Conservation (phyloP, 2,113 vertebrate genomes). For the Proterorhinus semilunaris region DNA sequence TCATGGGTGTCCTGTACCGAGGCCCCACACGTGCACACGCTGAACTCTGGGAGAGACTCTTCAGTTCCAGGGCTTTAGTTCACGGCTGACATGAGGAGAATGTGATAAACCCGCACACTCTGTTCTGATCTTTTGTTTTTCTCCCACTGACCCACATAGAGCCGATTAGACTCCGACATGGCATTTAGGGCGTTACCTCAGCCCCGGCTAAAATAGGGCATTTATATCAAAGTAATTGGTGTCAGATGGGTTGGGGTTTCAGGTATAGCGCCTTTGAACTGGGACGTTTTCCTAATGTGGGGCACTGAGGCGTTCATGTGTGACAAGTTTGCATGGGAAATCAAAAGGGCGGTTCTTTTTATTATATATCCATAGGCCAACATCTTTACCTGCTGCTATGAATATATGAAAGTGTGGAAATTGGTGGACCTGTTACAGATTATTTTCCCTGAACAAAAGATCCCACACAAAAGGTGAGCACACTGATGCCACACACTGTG, state of each 20-base stretch:
- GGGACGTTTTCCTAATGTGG: slow-evolving; percentile 16
- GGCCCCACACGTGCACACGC: neutral
- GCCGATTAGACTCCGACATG: slow-evolving; percentile 60
- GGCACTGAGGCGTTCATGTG: slow-evolving; percentile 8
- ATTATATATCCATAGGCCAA: slow-evolving; percentile 1
- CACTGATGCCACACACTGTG: no score
- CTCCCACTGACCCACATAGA: slow-evolving; percentile 70
- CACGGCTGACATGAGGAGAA: slow-evolving; percentile 57
- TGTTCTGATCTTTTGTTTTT: slow-evolving; percentile 56
- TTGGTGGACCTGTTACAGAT: no score
- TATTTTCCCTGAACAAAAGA: no score
- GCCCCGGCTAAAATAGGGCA: slow-evolving; percentile 48
- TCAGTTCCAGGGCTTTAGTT: slow-evolving; percentile 32
- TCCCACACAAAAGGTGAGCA: no score
- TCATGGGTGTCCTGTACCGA: neutral
- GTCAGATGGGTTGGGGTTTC: slow-evolving; percentile 45
- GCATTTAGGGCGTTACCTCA: slow-evolving; percentile 46
- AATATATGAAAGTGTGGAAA: no score
- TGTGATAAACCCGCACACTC: slow-evolving; percentile 54
- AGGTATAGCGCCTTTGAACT: slow-evolving; percentile 24
- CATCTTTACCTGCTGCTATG: no score
- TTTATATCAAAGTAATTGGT: slow-evolving; percentile 55
- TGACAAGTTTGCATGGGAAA: neutral
- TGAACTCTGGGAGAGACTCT: slow-evolving; percentile 13
- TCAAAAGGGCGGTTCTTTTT: neutral